Evolutionary conservation across 2,797 vertebrate genomes (phyloP).

Genomic region (Sebastolobus altivelis): DNA sequence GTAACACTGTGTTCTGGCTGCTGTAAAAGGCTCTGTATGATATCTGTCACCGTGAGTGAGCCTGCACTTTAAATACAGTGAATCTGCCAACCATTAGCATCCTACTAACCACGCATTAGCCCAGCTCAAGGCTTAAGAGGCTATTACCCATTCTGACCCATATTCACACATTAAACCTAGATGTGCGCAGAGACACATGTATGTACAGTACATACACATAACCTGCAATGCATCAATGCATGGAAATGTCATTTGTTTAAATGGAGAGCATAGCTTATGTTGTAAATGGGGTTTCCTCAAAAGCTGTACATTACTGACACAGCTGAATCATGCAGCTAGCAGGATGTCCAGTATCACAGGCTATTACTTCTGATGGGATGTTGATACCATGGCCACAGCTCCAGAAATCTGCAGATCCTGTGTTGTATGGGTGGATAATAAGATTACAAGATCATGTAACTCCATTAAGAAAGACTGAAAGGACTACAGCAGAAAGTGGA

Average conservation of each 20-base stretch:
- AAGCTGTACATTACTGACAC: not conserved
- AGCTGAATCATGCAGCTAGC: not conserved
- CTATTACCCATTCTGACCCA: conserved; percentile 28
- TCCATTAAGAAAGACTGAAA: too few species aligned
- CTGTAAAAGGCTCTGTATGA: not conserved
- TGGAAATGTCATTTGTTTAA: not conserved
- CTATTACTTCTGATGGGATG: too few species aligned
- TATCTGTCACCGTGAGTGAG: conserved; percentile 4
- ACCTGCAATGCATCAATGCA: not conserved
- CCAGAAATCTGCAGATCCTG: too few species aligned
- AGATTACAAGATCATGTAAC: too few species aligned
- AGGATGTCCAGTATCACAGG: too few species aligned
- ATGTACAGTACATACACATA: not conserved
- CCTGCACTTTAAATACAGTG: conserved; percentile 20
- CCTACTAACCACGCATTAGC: conserved; percentile 32
- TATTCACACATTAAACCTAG: not conserved
- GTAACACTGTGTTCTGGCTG: too few species aligned
- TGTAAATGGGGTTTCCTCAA: too few species aligned
- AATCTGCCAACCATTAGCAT: conserved; percentile 29
- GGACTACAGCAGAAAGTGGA: too few species aligned
- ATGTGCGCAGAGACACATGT: not conserved
- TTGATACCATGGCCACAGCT: too few species aligned
- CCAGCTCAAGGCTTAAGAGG: conserved; percentile 35
- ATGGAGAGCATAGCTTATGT: too few species aligned
- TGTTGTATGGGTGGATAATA: too few species aligned